Evolutionary conservation across 1,140 invertebrate species (phyloP).

Genomic region (Nebria ingens): DNA sequence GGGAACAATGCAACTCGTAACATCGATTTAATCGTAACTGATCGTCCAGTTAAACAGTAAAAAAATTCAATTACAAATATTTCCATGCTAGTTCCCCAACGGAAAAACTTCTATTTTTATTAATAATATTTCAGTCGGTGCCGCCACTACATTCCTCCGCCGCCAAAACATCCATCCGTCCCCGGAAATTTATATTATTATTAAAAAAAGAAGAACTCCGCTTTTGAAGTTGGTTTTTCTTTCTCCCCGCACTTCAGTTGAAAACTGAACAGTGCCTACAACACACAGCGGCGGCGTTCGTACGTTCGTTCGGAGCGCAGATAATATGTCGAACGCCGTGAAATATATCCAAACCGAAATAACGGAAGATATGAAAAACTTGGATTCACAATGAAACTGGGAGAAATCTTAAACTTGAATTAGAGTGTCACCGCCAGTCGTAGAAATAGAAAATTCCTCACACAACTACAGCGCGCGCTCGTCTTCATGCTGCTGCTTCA

Average conservation of each 20-base stretch:
- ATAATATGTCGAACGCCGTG: background rate
- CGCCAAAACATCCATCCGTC: background rate
- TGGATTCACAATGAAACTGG: conserved; percentile 16
- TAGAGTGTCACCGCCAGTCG: conserved; percentile 24
- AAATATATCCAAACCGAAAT: conserved; percentile 8
- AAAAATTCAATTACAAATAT: background rate
- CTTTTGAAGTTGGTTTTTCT: background rate
- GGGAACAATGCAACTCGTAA: too few species aligned
- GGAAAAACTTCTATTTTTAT: too few species aligned
- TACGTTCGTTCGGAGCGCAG: background rate
- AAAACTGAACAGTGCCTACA: background rate
- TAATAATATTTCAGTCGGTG: too few species aligned
- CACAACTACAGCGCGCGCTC: background rate
- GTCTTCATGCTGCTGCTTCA: conserved; percentile 8
- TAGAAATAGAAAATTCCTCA: conserved; percentile 21
- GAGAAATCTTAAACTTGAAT: conserved; percentile 24
- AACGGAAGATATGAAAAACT: conserved; percentile 18
- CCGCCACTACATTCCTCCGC: background rate
- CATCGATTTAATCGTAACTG: too few species aligned
- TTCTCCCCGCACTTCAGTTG: background rate
- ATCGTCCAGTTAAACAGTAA: too few species aligned
- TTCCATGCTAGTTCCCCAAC: too few species aligned
- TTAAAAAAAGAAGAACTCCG: background rate
- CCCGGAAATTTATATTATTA: conserved; percentile 2
- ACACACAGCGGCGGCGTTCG: background rate